These are phyloP conservation scores for Coleophora flavipennella DNA, from an alignment of 2,888 invertebrate species.

Conservation along the genomic window DNA sequence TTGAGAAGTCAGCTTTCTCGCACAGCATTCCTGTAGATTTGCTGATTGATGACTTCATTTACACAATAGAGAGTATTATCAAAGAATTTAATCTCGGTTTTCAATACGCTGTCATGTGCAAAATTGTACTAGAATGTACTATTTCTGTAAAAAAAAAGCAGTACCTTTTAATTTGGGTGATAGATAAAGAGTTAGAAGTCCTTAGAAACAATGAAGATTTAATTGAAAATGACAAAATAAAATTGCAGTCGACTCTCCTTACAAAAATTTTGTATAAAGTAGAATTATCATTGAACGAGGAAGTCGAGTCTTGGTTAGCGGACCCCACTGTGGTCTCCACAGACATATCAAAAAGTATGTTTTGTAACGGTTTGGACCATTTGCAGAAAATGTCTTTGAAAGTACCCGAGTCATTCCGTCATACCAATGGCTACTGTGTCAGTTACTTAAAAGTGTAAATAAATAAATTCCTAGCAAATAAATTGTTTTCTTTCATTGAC, in stretches of 20 bases:
- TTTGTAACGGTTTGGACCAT: conserved; percentile 64
- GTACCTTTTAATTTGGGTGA: conserved; percentile 73
- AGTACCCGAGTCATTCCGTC: conserved; percentile 69
- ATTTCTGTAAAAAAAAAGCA: conserved; percentile 53
- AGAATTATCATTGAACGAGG: conserved; percentile 47
- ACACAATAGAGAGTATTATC: conserved; percentile 63
- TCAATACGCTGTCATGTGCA: conserved; percentile 66
- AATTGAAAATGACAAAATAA: conserved; percentile 36
- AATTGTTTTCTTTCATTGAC: too few relatives aligned
- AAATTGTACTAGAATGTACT: conserved; percentile 67
- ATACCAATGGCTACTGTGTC: conserved; percentile 71
- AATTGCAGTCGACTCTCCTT: conserved; percentile 55
- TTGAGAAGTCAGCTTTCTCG: conserved; percentile 33
- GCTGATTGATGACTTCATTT: conserved; percentile 64
- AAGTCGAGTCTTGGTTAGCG: conserved; percentile 65
- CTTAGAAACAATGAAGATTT: conserved; percentile 38
- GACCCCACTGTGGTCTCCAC: conserved; percentile 65
- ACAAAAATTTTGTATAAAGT: conserved; percentile 74
- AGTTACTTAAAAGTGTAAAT: conserved; percentile 68
- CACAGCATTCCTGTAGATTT: conserved; percentile 32
- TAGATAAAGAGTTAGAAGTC: conserved; percentile 74
- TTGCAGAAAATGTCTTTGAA: conserved; percentile 68
- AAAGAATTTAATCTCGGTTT: conserved; percentile 59
- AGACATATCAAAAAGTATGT: conserved; percentile 74
- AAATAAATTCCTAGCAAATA: conserved; percentile 1